These are phyloP conservation scores for Andrena haemorrhoa DNA, from an alignment of 2,888 invertebrate genomes.

Conservation along the genomic window DNA sequence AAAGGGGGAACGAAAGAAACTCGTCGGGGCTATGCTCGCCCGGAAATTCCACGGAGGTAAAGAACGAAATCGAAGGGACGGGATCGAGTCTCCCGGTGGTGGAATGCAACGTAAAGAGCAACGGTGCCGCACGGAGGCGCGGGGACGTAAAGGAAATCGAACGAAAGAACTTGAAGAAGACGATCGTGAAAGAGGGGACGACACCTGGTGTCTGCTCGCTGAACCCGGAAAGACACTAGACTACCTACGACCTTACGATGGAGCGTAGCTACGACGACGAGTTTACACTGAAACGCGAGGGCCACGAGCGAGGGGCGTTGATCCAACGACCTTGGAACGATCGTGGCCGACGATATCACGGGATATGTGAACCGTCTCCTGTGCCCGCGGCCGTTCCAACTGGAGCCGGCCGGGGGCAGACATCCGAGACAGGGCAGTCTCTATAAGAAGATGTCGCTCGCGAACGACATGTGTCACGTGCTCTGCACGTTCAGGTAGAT, in stretches of 20 bases:
- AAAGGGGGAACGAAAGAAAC: constrained; percentile 24
- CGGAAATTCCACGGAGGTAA: background rate
- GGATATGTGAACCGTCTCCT: constrained; percentile 65
- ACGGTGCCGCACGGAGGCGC: background rate
- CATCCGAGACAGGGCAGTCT: constrained; percentile 53
- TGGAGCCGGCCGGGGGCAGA: constrained; percentile 5
- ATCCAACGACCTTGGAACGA: constrained; percentile 36
- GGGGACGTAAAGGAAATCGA: constrained; percentile 18
- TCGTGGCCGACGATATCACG: constrained; percentile 62
- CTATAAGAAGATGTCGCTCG: constrained; percentile 58
- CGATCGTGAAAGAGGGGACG: background rate
- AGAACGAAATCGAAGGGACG: background rate
- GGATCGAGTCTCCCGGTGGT: constrained; percentile 5
- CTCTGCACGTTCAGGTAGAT: constrained; percentile 72
- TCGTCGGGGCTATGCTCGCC: background rate
- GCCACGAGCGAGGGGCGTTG: constrained; percentile 28
- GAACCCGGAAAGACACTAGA: constrained; percentile 51
- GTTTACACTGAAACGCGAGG: constrained; percentile 39
- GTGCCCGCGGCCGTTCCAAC: background rate
- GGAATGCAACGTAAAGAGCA: constrained; percentile 41
- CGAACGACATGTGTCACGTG: constrained; percentile 70
- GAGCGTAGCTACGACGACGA: constrained; percentile 44
- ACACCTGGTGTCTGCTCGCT: constrained; percentile 22
- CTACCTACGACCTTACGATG: constrained; percentile 47
- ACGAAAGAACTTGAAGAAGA: constrained; percentile 5